Conservation (phyloP, 2,113 vertebrate genomes). For the Zosterops lateralis region DNA sequence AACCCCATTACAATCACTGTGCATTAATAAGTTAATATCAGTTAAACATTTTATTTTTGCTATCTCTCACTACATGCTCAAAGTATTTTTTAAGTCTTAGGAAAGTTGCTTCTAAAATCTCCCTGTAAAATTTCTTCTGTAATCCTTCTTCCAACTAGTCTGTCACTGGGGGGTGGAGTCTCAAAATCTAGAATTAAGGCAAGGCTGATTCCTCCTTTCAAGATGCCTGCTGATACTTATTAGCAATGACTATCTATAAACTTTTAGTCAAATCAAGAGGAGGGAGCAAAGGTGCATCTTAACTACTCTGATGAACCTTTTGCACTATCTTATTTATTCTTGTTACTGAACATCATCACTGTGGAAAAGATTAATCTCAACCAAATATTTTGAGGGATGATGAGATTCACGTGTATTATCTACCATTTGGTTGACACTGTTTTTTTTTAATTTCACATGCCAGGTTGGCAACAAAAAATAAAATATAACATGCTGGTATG, state of each 20-base stretch:
- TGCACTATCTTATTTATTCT: background rate
- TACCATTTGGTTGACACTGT: background rate
- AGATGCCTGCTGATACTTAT: background rate
- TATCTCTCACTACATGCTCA: background rate
- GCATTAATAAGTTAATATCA: background rate
- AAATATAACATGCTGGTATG: background rate
- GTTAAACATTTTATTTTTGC: background rate
- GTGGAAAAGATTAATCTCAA: background rate
- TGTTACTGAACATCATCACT: background rate
- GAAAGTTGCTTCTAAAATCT: background rate
- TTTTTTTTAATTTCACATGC: background rate
- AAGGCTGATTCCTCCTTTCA: background rate
- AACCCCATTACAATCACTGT: background rate
- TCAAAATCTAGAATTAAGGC: background rate
- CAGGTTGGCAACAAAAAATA: background rate
- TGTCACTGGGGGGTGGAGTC: background rate
- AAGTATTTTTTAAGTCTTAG: background rate
- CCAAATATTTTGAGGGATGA: background rate
- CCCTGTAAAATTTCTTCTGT: background rate
- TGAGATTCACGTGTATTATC: background rate
- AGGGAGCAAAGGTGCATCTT: background rate
- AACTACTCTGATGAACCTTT: background rate
- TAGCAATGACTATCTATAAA: background rate
- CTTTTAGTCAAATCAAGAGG: background rate
- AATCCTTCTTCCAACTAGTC: background rate